Conservation (phyloP, 2,888 invertebrate species). For the Timema podura region DNA sequence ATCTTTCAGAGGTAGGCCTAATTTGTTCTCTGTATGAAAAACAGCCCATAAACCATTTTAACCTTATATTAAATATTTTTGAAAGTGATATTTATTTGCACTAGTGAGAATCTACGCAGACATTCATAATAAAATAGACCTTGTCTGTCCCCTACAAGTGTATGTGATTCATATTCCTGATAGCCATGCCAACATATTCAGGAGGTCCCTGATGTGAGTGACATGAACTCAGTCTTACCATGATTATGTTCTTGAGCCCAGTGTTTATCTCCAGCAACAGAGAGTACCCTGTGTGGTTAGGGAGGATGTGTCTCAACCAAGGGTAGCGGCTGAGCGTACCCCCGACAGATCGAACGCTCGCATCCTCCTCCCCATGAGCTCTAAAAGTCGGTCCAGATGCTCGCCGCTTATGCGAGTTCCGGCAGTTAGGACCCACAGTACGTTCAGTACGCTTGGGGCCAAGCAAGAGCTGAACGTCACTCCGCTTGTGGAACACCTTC, state of each 20-base stretch:
- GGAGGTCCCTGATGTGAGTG: conserved; percentile 12
- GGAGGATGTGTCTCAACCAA: conserved; percentile 59
- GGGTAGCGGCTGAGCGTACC: conserved; percentile 58
- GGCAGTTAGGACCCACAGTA: conserved; percentile 60
- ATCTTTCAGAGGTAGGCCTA: too few relatives aligned
- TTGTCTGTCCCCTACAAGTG: too few relatives aligned
- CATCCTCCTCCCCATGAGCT: conserved; percentile 49
- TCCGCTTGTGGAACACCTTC: not conserved
- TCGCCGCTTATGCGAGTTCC: conserved; percentile 47
- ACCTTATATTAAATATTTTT: too few relatives aligned
- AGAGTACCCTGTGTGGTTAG: conserved; percentile 58
- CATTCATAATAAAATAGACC: too few relatives aligned
- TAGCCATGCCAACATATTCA: too few relatives aligned
- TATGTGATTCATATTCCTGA: too few relatives aligned
- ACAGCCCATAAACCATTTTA: too few relatives aligned
- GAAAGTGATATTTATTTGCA: too few relatives aligned
- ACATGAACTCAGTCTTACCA: conserved; percentile 40
- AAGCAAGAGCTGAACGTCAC: conserved; percentile 36
- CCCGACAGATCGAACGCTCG: conserved; percentile 55
- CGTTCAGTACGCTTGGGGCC: conserved; percentile 58
- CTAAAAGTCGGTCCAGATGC: conserved; percentile 46
- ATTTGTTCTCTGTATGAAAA: too few relatives aligned
- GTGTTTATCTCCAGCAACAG: conserved; percentile 53
- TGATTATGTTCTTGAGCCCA: conserved; percentile 52
- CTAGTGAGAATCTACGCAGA: too few relatives aligned